A percentile compares a stretch with the other conserved stretches of the same genome.
phyloP scores from a whole-genome alignment of 1,140 invertebrate genomes.

The Penaeus vannamei region DNA sequence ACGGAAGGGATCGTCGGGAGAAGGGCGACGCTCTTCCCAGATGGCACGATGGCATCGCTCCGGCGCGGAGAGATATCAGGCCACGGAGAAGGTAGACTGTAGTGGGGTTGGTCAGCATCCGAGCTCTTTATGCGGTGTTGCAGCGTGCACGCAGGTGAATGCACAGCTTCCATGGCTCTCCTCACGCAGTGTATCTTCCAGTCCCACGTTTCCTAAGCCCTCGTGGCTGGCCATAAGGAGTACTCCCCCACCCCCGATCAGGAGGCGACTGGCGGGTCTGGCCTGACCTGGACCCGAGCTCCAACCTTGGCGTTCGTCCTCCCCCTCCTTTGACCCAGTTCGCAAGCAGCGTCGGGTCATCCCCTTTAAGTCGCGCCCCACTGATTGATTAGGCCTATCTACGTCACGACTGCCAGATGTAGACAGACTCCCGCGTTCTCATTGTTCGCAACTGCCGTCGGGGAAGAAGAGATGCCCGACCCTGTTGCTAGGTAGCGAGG shows the following conservation, averaged over 20 bases:
- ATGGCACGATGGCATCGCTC: no score
- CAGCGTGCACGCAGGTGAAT: not conserved
- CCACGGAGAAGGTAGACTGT: no score
- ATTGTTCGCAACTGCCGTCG: no score
- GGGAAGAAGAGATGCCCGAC: no score
- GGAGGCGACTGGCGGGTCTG: not conserved
- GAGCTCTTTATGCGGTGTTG: not conserved
- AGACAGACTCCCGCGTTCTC: no score
- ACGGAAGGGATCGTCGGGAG: no score
- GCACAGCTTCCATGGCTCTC: constrained; percentile 10
- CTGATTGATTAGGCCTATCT: constrained; percentile 63
- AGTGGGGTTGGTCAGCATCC: no score
- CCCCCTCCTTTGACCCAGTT: constrained; percentile 54
- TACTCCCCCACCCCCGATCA: no score
- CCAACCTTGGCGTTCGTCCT: constrained; percentile 1
- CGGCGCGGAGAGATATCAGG: no score
- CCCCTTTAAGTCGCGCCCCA: constrained; percentile 56
- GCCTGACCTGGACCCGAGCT: not conserved
- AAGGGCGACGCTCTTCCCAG: no score
- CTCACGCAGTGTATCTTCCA: not conserved
- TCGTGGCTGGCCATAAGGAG: not conserved
- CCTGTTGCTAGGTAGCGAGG: no score
- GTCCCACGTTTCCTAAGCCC: no score
- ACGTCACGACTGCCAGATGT: constrained; percentile 38
- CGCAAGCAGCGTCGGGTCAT: constrained; percentile 31